Evolutionary conservation across 2,113 vertebrate species (phyloP).

Genomic region (Chaetodon auriga): DNA sequence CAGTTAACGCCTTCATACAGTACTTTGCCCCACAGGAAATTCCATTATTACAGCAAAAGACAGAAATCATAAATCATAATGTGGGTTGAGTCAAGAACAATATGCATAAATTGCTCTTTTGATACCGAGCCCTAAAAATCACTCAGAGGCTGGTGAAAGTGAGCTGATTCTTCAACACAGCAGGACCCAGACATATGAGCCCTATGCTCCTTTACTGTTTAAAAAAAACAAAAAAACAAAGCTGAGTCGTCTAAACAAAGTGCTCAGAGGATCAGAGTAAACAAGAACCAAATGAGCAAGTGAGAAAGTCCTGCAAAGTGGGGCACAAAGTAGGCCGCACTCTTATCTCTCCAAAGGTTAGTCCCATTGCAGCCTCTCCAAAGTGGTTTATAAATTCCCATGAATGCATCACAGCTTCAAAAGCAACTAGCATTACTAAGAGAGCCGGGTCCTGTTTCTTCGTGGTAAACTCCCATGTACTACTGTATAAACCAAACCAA

Average conservation of each 20-base stretch:
- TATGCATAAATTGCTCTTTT: conserved; percentile 1
- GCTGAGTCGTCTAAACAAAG: conserved; percentile 34
- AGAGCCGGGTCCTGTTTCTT: conserved; percentile 43
- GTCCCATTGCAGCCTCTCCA: conserved; percentile 66
- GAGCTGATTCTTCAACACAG: not conserved
- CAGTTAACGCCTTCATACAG: not conserved
- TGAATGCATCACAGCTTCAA: conserved; percentile 58
- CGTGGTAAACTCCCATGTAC: conserved; percentile 35
- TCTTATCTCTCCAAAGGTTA: conserved; percentile 70
- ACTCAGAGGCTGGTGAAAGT: not conserved
- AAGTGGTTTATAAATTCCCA: conserved; percentile 76
- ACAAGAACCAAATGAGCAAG: conserved; percentile 55
- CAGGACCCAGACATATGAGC: not conserved
- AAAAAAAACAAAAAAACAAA: conserved; percentile 6
- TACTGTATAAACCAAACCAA: conserved; percentile 11
- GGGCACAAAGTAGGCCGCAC: conserved; percentile 75
- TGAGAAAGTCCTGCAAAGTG: conserved; percentile 60
- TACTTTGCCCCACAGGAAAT: not conserved
- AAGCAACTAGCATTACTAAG: conserved; percentile 22
- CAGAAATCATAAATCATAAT: conserved; percentile 1
- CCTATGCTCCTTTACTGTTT: conserved; percentile 1
- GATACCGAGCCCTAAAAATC: not conserved
- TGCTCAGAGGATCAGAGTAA: conserved; percentile 44
- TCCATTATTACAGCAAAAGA: not conserved
- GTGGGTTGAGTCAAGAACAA: conserved; percentile 10